phyloP scores from a whole-genome alignment of 2,113 vertebrate genomes.

The Chamaetylas fuelleborni region DNA sequence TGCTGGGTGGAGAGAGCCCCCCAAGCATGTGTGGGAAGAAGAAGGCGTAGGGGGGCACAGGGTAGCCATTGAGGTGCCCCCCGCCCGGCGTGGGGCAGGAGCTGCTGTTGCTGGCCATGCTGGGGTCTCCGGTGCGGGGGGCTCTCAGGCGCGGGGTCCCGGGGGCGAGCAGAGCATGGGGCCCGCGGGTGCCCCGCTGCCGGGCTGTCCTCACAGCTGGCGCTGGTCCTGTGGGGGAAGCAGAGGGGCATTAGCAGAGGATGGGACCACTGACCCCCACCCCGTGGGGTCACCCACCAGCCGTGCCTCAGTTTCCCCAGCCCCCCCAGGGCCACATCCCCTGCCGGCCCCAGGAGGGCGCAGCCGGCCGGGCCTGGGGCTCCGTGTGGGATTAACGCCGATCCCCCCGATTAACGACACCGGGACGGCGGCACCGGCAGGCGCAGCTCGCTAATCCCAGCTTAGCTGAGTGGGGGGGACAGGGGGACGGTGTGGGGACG shows the following conservation, averaged over 20 bases:
- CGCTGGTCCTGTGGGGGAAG: not conserved
- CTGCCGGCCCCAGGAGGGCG: not conserved
- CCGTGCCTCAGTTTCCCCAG: not conserved
- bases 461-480: not conserved
- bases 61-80: conserved; percentile 89
- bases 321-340: not conserved
- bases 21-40: conserved; percentile 96
- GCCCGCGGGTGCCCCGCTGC: not conserved
- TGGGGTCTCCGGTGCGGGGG: not conserved
- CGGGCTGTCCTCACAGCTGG: not conserved
- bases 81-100: conserved; percentile 81
- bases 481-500: not conserved
- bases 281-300: not conserved
- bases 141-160: not conserved
- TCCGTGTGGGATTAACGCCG: not conserved
- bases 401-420: conserved; percentile 39
- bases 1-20: conserved; percentile 86
- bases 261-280: not conserved
- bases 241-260: not conserved
- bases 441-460: not conserved
- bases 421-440: not conserved
- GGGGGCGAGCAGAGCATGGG: conserved; percentile 8
- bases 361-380: not conserved
- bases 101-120: conserved; percentile 96
- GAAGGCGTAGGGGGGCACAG: conserved; percentile 92